Evolutionary conservation across 2,113 vertebrate species (phyloP).

Genomic region (Tachysurus vachellii): DNA sequence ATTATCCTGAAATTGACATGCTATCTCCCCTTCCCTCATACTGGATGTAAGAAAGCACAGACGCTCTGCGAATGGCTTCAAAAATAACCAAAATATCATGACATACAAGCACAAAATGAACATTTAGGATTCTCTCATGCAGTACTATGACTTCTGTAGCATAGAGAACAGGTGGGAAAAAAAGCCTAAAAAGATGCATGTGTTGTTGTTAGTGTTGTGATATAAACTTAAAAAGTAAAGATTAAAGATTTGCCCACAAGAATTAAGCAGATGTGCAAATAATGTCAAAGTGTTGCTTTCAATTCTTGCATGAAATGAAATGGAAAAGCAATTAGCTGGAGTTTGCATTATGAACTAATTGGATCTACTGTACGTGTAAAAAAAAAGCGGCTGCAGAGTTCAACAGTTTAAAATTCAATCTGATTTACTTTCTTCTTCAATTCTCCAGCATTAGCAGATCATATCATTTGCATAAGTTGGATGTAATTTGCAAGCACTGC

Average conservation of each 20-base stretch:
- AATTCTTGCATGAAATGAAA: constrained; percentile 79
- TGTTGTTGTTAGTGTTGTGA: constrained; percentile 69
- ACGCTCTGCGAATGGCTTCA: background rate
- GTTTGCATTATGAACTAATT: constrained; percentile 65
- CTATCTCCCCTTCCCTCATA: constrained; percentile 7
- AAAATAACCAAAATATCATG: background rate
- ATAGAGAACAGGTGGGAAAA: background rate
- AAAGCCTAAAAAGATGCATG: background rate
- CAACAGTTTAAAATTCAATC: constrained; percentile 59
- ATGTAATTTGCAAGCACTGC: constrained; percentile 51
- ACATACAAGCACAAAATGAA: too few relatives aligned
- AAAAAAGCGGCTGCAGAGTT: constrained; percentile 47
- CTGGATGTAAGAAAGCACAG: constrained; percentile 16
- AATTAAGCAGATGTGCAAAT: constrained; percentile 86
- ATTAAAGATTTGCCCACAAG: constrained; percentile 82
- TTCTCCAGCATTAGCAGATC: constrained; percentile 55
- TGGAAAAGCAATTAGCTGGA: constrained; percentile 78
- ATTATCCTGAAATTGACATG: constrained; percentile 70
- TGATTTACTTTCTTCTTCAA: constrained; percentile 59
- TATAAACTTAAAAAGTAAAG: constrained; percentile 71
- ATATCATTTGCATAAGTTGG: constrained; percentile 62
- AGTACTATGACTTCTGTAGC: background rate
- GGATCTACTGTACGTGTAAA: constrained; percentile 60
- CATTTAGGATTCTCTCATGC: background rate
- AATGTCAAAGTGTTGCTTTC: constrained; percentile 80